phyloP scores from a whole-genome alignment of 2,888 invertebrate genomes.

The Eupithecia pulchellata region DNA sequence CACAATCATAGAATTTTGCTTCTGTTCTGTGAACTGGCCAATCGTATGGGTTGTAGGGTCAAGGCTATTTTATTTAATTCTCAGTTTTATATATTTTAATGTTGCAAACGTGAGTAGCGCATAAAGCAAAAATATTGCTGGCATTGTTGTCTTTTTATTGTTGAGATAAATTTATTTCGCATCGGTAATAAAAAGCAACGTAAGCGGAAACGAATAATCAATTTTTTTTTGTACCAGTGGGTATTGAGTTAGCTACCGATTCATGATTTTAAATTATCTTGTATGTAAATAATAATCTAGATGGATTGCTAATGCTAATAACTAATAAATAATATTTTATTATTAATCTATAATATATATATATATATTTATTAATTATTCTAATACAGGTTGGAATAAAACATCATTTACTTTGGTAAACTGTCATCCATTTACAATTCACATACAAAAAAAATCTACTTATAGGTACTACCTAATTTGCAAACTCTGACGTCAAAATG shows the following conservation, averaged over 20 bases:
- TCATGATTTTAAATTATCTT: neutral
- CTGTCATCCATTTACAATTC: neutral
- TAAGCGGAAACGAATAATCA: neutral
- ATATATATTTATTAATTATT: too few species aligned
- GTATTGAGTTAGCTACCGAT: too few species aligned
- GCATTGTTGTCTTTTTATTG: conserved; percentile 5
- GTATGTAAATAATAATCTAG: too few species aligned
- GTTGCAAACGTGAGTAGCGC: conserved; percentile 3
- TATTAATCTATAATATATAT: too few species aligned
- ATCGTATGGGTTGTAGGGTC: neutral
- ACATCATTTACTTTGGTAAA: neutral
- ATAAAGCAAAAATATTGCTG: neutral
- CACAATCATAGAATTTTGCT: neutral
- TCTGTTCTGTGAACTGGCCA: neutral
- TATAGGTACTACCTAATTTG: neutral
- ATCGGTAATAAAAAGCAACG: neutral
- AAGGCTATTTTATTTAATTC: neutral
- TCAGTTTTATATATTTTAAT: neutral
- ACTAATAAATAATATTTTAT: too few species aligned
- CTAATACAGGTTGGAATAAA: neutral
- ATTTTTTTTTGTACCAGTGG: neutral
- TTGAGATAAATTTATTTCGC: neutral
- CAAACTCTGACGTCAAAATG: conserved; percentile 5
- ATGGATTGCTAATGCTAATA: too few species aligned
- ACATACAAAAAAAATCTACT: neutral